phyloP scores from a whole-genome alignment of 2,888 invertebrate species.

The Drosophila testacea region DNA sequence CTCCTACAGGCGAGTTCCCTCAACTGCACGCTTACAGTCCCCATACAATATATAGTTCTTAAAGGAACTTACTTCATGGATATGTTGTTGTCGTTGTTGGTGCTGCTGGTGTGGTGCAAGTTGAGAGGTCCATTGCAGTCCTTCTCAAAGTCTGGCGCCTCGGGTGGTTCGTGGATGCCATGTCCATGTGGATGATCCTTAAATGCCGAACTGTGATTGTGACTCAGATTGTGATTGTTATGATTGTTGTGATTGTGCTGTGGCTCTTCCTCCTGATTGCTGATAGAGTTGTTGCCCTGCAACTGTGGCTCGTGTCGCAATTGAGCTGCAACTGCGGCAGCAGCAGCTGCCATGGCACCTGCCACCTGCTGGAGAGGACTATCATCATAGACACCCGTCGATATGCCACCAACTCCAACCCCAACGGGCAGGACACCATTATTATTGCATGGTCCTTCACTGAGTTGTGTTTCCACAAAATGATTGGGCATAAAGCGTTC shows the following conservation, averaged over 20 bases:
- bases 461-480: conserved; percentile 84
- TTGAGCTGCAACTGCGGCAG: conserved; percentile 64
- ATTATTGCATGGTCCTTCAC: conserved; percentile 60
- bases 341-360: conserved; percentile 65
- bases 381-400: conserved; percentile 61
- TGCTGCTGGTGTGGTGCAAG: conserved; percentile 67
- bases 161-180: conserved; percentile 59
- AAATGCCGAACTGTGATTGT: conserved; percentile 46
- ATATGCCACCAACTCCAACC: conserved; percentile 29
- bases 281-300: conserved; percentile 14
- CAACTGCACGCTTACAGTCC: too few relatives aligned
- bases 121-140: conserved; percentile 81
- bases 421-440: conserved; percentile 31
- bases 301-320: conserved; percentile 56
- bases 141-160: conserved; percentile 72
- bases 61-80: conserved; percentile 81
- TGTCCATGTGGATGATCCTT: conserved; percentile 49
- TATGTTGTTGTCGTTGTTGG: conserved; percentile 77
- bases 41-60: too few relatives aligned
- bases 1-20: too few relatives aligned
- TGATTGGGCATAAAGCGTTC: conserved; percentile 84
- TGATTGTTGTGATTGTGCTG: not conserved
- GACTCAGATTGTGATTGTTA: conserved; percentile 5
- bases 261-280: conserved; percentile 26
- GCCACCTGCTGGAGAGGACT: conserved; percentile 68